Evolutionary conservation across 2,797 vertebrate species (phyloP), one percentile per base, ranked within the genome.

Genomic region (Notolepis coatsorum): DNA sequence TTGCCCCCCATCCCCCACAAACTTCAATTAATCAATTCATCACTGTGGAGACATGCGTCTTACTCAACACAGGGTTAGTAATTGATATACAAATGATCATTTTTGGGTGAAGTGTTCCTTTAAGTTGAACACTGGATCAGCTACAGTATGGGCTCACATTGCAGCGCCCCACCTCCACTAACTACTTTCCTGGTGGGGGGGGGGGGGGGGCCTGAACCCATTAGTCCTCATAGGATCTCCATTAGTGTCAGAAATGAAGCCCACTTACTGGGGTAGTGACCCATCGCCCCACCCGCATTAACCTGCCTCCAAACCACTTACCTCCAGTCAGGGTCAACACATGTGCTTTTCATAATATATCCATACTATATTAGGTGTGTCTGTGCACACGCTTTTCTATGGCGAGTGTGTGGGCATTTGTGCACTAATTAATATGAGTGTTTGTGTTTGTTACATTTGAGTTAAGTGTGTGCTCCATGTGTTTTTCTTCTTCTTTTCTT

Each of bases 201-300:
- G n/a, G n/a, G n/a, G n/a, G n/a, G n/a, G n/a, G n/a, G n/a, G n/a
- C n/a, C n/a, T n/a, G n/a, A n/a, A 56, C 43, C 62, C 62, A 49
- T 76, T 61, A 38, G 80, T 82, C 84, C 88, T 86, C 78, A 80
- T 39, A 80, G 60, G 51, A 58, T 65, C 60, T 56, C 86, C 81
- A 86, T 89, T 85, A 86, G 78, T 80, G 82, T 85, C 84, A 84
- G 33, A 61, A 49, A 42, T 62, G 60, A 79, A 70, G 65, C 52
- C 43, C 65, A 61, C 50, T 77, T 67, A 68, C 65, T 65, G 50
- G 57, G 76, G 61, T 75, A 71, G 54, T 73, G 24, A 47, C 48
- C 56, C 38, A 33, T 35, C 27, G 24, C 43, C 48, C 56, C 38
- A 33, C 43, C 27, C 30, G 51, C 53, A 43, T 42, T 28, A 57